Conservation (phyloP, 2,797 vertebrate genomes). For the Rhinella marina region DNA sequence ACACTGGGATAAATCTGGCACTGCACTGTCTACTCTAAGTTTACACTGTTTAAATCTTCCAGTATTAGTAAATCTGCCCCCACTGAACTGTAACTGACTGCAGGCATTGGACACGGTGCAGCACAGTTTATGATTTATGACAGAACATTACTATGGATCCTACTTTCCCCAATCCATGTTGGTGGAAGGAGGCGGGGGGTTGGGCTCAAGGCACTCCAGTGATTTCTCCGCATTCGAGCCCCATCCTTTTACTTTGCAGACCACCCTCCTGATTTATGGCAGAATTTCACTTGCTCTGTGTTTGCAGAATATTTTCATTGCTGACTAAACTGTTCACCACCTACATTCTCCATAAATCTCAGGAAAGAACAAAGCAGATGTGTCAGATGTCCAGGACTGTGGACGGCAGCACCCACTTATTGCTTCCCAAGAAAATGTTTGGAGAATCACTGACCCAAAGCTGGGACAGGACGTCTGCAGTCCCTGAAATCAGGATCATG, state of each 20-base stretch:
- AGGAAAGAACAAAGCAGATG: constrained; percentile 29
- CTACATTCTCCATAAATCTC: constrained; percentile 54
- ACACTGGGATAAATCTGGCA: too few species aligned
- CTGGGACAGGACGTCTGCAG: neutral
- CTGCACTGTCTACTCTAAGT: too few species aligned
- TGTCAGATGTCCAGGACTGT: neutral
- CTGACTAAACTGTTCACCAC: constrained; percentile 45
- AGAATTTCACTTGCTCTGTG: neutral
- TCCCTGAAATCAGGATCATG: neutral
- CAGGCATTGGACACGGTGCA: too few species aligned
- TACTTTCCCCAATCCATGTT: neutral
- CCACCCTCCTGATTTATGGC: constrained; percentile 44
- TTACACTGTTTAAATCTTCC: too few species aligned
- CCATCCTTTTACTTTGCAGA: neutral
- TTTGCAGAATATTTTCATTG: constrained; percentile 56
- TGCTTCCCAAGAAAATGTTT: constrained; percentile 26
- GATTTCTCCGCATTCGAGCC: neutral
- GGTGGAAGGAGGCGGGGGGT: neutral
- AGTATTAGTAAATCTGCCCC: too few species aligned
- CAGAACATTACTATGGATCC: neutral
- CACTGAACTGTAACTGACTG: too few species aligned
- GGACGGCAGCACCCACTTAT: neutral
- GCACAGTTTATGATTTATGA: neutral
- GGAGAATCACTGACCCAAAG: constrained; percentile 15
- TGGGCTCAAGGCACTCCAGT: neutral